A percentile compares a stretch with the other conserved stretches of the same genome.
Evolutionary conservation across 2,797 vertebrate species (phyloP).

Genomic region (Clarias laeviceps): DNA sequence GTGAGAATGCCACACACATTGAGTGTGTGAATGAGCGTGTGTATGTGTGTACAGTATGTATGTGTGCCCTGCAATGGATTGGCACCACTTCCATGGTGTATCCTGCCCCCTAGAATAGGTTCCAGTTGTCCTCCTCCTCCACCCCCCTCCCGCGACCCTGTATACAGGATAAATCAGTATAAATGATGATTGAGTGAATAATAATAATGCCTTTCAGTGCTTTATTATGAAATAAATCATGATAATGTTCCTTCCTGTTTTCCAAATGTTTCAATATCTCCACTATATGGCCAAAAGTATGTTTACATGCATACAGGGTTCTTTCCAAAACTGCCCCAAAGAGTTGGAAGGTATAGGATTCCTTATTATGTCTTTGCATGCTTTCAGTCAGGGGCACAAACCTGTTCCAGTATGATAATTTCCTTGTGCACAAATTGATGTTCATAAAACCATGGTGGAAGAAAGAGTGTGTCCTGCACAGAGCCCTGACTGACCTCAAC

Average conservation of each 20-base stretch:
- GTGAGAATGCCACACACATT: too few species aligned
- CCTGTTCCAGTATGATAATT: background rate
- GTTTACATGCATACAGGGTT: background rate
- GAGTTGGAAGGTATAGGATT: background rate
- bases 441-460: background rate
- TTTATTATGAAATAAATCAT: background rate
- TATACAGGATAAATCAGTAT: too few species aligned
- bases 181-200: background rate
- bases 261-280: background rate
- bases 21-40: too few species aligned
- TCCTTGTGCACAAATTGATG: background rate
- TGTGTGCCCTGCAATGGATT: too few species aligned
- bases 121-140: too few species aligned
- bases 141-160: too few species aligned
- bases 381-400: background rate
- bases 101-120: too few species aligned
- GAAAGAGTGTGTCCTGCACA: background rate
- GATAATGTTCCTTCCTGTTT: background rate
- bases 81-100: too few species aligned
- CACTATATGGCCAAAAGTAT: slow-evolving; percentile 1
- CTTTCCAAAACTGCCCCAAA: background rate
- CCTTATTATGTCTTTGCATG: background rate
- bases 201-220: background rate
- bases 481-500: background rate
- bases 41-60: too few species aligned